Evolutionary conservation across 23 tunicate genomes (phyloP).

Genomic region (Botrylloides violaceus): DNA sequence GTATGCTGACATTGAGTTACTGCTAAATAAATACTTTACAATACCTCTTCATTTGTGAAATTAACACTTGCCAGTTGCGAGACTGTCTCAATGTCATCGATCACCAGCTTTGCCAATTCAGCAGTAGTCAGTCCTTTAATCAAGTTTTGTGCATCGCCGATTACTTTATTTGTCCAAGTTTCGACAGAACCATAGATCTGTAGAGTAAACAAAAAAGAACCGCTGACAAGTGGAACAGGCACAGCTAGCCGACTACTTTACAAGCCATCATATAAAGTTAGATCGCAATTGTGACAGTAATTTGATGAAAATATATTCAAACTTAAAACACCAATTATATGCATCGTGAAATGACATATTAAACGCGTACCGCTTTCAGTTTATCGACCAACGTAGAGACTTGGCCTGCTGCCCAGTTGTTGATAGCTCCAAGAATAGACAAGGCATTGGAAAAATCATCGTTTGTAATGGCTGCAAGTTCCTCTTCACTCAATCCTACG

Average conservation of each 20-base stretch:
- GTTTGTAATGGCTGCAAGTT: constrained; percentile 22
- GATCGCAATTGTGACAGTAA: too few relatives aligned
- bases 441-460: constrained; percentile 39
- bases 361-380: constrained; percentile 6
- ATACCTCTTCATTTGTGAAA: constrained; percentile 30
- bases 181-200: constrained; percentile 27
- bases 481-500: constrained; percentile 38
- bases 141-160: constrained; percentile 47
- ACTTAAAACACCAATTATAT: too few relatives aligned
- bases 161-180: constrained; percentile 21
- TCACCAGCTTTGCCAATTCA: constrained; percentile 23
- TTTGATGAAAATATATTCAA: too few relatives aligned
- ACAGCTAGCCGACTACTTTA: too few relatives aligned
- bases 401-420: constrained; percentile 34
- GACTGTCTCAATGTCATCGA: constrained; percentile 26
- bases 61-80: constrained; percentile 27
- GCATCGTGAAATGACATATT: neutral
- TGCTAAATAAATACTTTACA: neutral
- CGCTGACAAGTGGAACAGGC: too few relatives aligned
- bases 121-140: constrained; percentile 16
- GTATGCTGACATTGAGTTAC: too few relatives aligned
- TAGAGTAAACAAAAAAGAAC: too few relatives aligned
- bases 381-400: neutral
- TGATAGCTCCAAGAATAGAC: constrained; percentile 38
- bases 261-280: neutral